phyloP scores from a whole-genome alignment of 2,888 invertebrate genomes.

The Agrotis segetum region DNA sequence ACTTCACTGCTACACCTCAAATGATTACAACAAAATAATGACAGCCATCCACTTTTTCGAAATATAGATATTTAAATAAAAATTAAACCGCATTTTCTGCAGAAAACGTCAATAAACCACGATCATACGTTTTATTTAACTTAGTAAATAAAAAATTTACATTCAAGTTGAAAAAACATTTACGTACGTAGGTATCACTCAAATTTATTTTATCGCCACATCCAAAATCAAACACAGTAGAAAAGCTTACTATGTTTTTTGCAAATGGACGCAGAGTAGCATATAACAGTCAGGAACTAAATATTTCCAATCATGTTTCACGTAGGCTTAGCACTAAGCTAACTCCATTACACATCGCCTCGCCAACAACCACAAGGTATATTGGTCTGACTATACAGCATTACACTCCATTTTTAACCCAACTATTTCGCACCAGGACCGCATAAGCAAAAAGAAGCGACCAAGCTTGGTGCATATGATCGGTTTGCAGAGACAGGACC shows the following conservation, averaged over 20 bases:
- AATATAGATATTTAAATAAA: background rate
- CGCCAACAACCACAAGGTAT: slow-evolving; percentile 48
- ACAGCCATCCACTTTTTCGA: slow-evolving; percentile 21
- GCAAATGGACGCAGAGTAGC: slow-evolving; percentile 9
- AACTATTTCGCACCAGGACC: slow-evolving; percentile 84
- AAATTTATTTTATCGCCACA: background rate
- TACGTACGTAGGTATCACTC: background rate
- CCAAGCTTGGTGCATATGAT: slow-evolving; percentile 96
- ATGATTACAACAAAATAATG: slow-evolving; percentile 16
- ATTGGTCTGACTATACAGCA: slow-evolving; percentile 54
- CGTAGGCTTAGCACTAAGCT: slow-evolving; percentile 29
- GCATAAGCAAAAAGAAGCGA: slow-evolving; percentile 93
- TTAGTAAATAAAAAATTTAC: background rate
- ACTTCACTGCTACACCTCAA: slow-evolving; percentile 52
- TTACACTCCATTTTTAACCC: slow-evolving; percentile 58
- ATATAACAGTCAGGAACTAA: background rate
- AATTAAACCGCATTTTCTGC: background rate
- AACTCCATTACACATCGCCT: slow-evolving; percentile 28
- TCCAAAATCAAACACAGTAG: background rate
- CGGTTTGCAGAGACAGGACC: slow-evolving; percentile 93
- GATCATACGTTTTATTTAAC: background rate
- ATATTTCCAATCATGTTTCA: background rate
- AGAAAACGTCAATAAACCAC: background rate
- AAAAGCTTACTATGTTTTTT: slow-evolving; percentile 3
- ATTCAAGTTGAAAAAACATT: background rate